Base-by-base conservation (phyloP, 2,888 invertebrate genomes). In the Cephus spinipes region DNA sequence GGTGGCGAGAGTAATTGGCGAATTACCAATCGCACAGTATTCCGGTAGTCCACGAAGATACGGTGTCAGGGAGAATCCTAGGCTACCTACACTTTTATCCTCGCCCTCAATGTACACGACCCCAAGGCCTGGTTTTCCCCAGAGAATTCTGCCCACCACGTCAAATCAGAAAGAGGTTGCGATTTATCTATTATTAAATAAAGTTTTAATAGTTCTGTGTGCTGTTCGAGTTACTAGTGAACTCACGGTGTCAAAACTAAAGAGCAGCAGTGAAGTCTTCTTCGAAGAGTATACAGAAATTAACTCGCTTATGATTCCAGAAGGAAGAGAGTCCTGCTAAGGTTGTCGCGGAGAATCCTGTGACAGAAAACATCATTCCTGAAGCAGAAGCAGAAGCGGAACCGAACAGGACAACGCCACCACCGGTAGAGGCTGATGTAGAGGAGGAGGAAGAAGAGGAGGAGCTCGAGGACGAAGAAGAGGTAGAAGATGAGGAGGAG, bases 21-120 rank as follows among this genome's bases (percentile, higher is more conserved):
- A 95, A 91, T 93, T 97, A 86, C 97, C 97, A n/a, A 98, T 98
- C 85, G 97, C 98, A 32, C 97, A 98, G 89, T 98, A 98, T 90
- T 97, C 98, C 85, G 97, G 97, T 30, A 98, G 97, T 71, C 98
- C 98, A 30, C 93, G 97, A 84, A 94, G 98, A 84, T 97, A 97
- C 90, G 97, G 97, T 6, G 87, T 91, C 75, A 89, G 91, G 30
- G 91, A 91, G 79, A 93, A 93, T 90, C 92, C 93, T 79, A 92
- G 93, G 89, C 91, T 94, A 87, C 93, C 94, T 80, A 94, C 93
- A 88, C 90, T 94, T 82, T 91, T 94, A 80, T 93, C 94, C 80
- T 94, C 95, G 75, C 96, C 95, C 83, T 94, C 94, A 86, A 93
- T 94, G 81, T 95, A 96, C 90, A 89, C 90, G 85, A 95, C 96